Evolutionary conservation across 2,797 vertebrate species (phyloP).

Genomic region (Acipenser ruthenus): DNA sequence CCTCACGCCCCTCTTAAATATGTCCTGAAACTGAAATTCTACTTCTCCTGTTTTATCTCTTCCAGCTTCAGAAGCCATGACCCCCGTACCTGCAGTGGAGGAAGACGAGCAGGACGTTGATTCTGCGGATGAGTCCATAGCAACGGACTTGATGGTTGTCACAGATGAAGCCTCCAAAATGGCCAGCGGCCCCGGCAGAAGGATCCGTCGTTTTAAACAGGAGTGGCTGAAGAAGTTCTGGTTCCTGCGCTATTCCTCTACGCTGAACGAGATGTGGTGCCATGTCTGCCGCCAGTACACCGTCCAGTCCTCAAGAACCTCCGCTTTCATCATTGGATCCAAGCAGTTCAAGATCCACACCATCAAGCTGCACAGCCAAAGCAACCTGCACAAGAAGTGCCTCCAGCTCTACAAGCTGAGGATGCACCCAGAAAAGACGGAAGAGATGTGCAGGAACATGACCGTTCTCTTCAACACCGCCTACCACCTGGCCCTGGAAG

Average conservation of each 20-base stretch:
- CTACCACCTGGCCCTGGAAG: constrained; percentile 87
- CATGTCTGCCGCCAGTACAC: constrained; percentile 97
- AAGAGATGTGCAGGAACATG: constrained; percentile 96
- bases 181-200: constrained; percentile 64
- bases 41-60: too few species aligned
- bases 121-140: constrained; percentile 85
- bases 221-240: constrained; percentile 98
- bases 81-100: constrained; percentile 74
- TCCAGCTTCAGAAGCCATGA: constrained; percentile 75
- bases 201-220: constrained; percentile 91
- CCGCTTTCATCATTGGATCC: constrained; percentile 92
- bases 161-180: constrained; percentile 80
- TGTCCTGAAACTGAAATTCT: too few species aligned
- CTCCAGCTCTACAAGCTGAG: constrained; percentile 94
- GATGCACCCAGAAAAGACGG: constrained; percentile 95
- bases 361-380: constrained; percentile 95
- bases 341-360: constrained; percentile 98
- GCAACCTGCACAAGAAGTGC: constrained; percentile 97
- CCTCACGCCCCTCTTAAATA: too few species aligned
- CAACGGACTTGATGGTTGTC: constrained; percentile 76
- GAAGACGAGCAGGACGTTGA: constrained; percentile 90
- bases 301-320: constrained; percentile 90
- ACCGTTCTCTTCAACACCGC: constrained; percentile 85
- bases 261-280: constrained; percentile 96
- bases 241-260: constrained; percentile 91